Conservation (phyloP, 2,888 invertebrate genomes). For the Hydraecia micacea region DNA sequence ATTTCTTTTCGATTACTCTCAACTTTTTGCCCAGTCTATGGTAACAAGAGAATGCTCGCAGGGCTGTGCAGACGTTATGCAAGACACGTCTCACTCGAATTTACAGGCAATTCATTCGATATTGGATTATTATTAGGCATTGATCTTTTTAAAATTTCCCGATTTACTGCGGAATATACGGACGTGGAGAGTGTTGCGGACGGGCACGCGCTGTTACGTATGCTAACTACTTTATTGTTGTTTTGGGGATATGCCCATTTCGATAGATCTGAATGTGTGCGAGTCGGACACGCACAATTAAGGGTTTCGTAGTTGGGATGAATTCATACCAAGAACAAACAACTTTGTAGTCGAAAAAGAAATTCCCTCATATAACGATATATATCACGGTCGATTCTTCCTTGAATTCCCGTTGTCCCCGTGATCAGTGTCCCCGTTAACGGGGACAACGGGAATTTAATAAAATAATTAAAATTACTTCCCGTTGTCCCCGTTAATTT, state of each 20-base stretch:
- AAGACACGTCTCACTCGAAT: constrained; percentile 85
- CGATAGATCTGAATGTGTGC: not conserved
- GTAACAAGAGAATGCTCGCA: constrained; percentile 33
- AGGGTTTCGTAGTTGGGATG: too few species aligned
- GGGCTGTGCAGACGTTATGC: constrained; percentile 66
- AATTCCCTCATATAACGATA: too few species aligned
- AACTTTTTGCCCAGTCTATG: constrained; percentile 24
- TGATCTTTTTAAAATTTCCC: constrained; percentile 86
- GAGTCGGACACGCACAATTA: too few species aligned
- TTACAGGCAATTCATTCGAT: constrained; percentile 89
- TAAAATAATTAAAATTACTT: too few species aligned
- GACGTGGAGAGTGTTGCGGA: not conserved
- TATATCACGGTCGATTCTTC: too few species aligned
- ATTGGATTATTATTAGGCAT: constrained; percentile 90
- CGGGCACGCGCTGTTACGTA: constrained; percentile 20
- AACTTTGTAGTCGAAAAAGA: too few species aligned
- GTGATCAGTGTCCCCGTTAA: too few species aligned
- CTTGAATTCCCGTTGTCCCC: too few species aligned
- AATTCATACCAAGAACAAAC: too few species aligned
- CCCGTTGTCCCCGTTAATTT: too few species aligned
- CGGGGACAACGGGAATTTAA: too few species aligned
- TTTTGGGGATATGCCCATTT: not conserved
- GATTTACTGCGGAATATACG: constrained; percentile 60
- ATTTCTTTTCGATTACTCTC: constrained; percentile 21
- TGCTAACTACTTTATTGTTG: not conserved